Evolutionary conservation across 2,888 invertebrate genomes (phyloP), one percentile per base, ranked within the genome.

Genomic region (Aporophyla nigra): DNA sequence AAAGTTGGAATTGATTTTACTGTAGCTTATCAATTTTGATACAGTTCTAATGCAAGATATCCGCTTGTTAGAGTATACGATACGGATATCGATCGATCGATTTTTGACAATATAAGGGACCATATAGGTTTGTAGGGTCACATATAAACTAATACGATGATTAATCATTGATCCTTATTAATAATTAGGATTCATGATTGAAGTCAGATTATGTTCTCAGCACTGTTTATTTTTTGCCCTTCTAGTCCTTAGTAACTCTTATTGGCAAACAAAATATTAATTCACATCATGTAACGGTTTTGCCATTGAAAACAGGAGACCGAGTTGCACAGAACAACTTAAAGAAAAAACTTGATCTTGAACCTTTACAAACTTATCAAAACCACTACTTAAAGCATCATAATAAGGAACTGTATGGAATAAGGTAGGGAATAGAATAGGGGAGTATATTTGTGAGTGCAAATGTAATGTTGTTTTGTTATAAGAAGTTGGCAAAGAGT

Each of bases 241-340:
- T 43, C 12, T 66, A 43, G 19, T 46, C 54, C 21, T 46, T 58
- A 49, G 12, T 51, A 71, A 70, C 24, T 58, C 87, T 88, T 86
- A 80, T 77, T 81, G 82, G 49, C 68, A 78, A 82, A 80, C 77
- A 87, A 88, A 84, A 81, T 79, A 59, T 75, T 83, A 87, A 90
- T 88, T 86, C 87, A 87, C 81, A 91, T 88, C 88, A 90, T 93
- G 93, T 94, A 95, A 96, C 95, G 95, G 95, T 93, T 93, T 91
- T 80, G 76, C 93, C 87, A 93, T 95, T 93, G 91, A 93, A 92
- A 87, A 88, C 88, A 69, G 46, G 87, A 89, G 89, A 90, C 88
- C 90, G 86, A 89, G 88, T 90, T 90, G 85, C 87, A 90, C 82
- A 84, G 86, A 90, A 85, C 86, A 84, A 87, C 80, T 87, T 79